These are phyloP conservation scores for Dromaius novaehollandiae DNA, from an alignment of 2,113 vertebrate genomes.

Conservation along the genomic window DNA sequence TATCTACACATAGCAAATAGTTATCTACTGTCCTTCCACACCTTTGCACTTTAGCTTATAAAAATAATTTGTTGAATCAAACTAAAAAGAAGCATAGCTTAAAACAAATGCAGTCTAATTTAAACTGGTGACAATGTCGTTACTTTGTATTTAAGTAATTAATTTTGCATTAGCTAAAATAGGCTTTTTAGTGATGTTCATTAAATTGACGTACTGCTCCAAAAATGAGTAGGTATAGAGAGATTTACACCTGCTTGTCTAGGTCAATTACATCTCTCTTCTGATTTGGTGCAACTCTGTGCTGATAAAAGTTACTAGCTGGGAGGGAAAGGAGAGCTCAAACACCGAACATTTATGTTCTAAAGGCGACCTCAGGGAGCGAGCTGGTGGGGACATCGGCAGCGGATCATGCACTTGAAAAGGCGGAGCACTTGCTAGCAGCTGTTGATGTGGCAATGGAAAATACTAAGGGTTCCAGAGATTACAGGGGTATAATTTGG, in stretches of 20 bases:
- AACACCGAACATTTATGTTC: neutral
- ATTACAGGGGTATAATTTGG: conserved; percentile 52
- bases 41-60: neutral
- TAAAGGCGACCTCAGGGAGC: neutral
- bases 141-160: neutral
- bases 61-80: neutral
- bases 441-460: conserved; percentile 69
- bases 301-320: neutral
- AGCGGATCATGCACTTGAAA: neutral
- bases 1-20: neutral
- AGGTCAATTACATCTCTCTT: neutral
- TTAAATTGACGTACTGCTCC: neutral
- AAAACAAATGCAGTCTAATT: neutral
- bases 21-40: neutral
- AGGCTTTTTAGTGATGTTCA: neutral
- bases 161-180: neutral
- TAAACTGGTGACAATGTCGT: neutral
- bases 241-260: neutral
- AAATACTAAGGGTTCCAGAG: conserved; percentile 66
- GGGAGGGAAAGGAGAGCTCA: neutral
- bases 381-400: neutral
- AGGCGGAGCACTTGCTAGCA: conserved; percentile 19
- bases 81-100: neutral
- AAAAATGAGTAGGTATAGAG: neutral
- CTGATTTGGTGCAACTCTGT: neutral